Percentiles rank a stretch among this genome's conserved stretches.
Conservation (phyloP, 1,140 invertebrate genomes). For the Diachasma alloeum region DNA sequence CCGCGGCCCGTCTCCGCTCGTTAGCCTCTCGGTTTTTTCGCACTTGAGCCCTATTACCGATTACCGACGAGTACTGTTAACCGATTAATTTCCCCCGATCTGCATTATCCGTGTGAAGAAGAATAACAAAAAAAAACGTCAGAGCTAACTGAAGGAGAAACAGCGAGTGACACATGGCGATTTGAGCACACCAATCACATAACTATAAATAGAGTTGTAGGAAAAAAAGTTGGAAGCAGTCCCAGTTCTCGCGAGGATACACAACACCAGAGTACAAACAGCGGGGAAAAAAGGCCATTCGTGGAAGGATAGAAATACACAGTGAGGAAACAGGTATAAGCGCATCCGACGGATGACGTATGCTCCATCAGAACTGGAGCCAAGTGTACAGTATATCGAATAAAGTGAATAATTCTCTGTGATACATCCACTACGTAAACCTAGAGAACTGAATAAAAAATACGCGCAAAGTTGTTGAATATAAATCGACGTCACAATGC, state of each 20-base stretch:
- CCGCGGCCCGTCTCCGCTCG: not conserved
- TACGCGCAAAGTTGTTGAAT: too few species aligned
- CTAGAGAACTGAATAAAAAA: not conserved
- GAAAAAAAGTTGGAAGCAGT: not conserved
- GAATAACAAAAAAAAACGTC: not conserved
- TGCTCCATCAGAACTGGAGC: not conserved
- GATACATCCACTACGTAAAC: not conserved
- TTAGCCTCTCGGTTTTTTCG: not conserved
- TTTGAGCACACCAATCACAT: not conserved
- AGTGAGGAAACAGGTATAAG: not conserved
- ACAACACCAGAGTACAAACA: not conserved
- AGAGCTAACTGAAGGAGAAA: not conserved
- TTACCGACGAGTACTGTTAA: too few species aligned
- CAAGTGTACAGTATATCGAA: not conserved
- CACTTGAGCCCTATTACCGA: not conserved
- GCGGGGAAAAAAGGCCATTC: not conserved
- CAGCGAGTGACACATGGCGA: constrained; percentile 1
- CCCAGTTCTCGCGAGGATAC: not conserved
- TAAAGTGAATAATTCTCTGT: constrained; percentile 8
- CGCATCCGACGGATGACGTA: constrained; percentile 1
- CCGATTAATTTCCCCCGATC: too few species aligned
- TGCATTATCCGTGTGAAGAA: not conserved
- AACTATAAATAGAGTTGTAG: not conserved
- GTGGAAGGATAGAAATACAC: not conserved
- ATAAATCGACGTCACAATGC: not conserved